Percentiles rank a stretch among this genome's conserved stretches.
These are phyloP conservation scores for Semaprochilodus insignis DNA, from an alignment of 2,797 vertebrate species.

Conservation along the genomic window DNA sequence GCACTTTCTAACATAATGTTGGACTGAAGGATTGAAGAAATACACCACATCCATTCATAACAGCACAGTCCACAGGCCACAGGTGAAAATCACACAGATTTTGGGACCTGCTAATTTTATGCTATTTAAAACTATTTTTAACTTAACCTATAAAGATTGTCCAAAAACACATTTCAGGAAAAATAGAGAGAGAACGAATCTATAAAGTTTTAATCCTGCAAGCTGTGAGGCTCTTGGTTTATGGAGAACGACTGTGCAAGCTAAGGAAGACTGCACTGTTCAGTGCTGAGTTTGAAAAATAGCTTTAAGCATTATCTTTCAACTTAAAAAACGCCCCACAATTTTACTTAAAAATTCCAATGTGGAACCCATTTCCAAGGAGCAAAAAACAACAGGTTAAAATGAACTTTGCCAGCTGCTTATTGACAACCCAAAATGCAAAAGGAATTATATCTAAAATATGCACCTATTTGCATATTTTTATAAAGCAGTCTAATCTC, in stretches of 20 bases:
- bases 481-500: too few species aligned
- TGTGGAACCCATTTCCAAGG: neutral
- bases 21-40: neutral
- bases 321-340: constrained; percentile 5
- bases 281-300: constrained; percentile 21
- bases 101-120: neutral
- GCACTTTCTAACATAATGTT: neutral
- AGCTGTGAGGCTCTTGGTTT: constrained; percentile 18
- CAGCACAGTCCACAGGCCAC: too few species aligned
- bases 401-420: too few species aligned
- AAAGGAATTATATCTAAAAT: too few species aligned
- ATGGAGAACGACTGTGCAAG: constrained; percentile 36
- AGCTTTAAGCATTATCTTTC: constrained; percentile 9
- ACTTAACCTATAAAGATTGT: neutral
- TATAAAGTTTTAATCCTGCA: constrained; percentile 45
- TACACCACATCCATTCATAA: too few species aligned
- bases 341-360: constrained; percentile 1
- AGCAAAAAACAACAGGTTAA: neutral
- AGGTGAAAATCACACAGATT: too few species aligned
- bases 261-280: constrained; percentile 25
- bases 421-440: too few species aligned
- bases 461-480: too few species aligned
- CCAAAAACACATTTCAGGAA: neutral
- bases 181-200: constrained; percentile 39
- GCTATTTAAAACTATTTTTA: neutral